Percentiles rank a stretch among this genome's conserved stretches.
phyloP scores from a whole-genome alignment of 2,888 invertebrate genomes.

The Amiota mariae region DNA sequence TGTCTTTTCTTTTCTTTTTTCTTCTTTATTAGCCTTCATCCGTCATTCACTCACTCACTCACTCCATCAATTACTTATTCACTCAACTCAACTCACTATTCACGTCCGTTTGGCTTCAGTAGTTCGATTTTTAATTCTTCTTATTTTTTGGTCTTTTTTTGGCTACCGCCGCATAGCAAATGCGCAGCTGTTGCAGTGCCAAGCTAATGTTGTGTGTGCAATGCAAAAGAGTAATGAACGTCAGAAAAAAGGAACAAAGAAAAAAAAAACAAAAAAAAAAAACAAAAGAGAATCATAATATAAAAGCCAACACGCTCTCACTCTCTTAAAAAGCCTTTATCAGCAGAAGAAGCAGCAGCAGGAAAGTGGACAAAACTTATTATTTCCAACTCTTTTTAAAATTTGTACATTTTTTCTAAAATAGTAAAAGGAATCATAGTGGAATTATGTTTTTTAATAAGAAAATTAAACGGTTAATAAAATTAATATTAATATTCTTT shows the following conservation, averaged over 20 bases:
- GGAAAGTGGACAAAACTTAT: neutral
- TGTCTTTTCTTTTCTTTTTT: too few species aligned
- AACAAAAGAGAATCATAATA: neutral
- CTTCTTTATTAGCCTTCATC: too few species aligned
- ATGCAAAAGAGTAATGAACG: neutral
- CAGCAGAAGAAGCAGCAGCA: neutral
- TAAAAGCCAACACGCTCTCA: neutral
- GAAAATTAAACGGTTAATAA: too few species aligned
- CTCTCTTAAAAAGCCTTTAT: neutral
- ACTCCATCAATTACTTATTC: too few species aligned
- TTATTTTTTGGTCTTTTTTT: neutral
- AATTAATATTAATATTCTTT: too few species aligned
- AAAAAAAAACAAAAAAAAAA: neutral
- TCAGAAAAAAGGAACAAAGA: neutral
- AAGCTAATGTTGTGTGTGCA: neutral
- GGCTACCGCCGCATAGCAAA: neutral
- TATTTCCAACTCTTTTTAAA: neutral
- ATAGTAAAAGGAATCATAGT: neutral
- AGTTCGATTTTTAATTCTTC: neutral
- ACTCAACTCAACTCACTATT: neutral
- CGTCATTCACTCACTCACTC: neutral
- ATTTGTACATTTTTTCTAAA: too few species aligned
- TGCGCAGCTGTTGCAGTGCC: constrained; percentile 23
- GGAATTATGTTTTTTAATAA: too few species aligned
- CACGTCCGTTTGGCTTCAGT: constrained; percentile 17